Evolutionary conservation across 2,113 vertebrate genomes (phyloP).

Genomic region (Dryoscopus gambensis): DNA sequence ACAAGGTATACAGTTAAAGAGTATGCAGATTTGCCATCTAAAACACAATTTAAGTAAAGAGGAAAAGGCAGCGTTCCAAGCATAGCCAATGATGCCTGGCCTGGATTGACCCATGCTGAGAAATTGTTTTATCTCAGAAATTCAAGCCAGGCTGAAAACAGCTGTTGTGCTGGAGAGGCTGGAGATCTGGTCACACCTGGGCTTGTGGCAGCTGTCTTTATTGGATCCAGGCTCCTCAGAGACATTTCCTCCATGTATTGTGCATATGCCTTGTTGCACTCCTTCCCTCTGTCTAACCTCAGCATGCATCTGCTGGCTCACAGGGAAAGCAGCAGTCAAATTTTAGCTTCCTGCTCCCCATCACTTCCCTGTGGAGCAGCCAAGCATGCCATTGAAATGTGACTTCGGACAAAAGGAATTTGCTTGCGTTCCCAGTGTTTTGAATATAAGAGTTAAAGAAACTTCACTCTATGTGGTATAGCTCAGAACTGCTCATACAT

Average conservation of each 20-base stretch:
- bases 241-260: neutral
- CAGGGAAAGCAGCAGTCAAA: neutral
- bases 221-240: neutral
- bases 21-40: neutral
- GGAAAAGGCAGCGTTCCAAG: neutral
- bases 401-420: neutral
- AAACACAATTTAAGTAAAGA: neutral
- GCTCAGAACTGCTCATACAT: neutral
- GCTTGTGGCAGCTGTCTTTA: neutral
- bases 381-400: neutral
- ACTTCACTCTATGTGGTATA: neutral
- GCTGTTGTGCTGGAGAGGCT: neutral
- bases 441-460: neutral
- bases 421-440: neutral
- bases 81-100: neutral
- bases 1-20: neutral
- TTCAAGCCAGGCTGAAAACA: neutral
- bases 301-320: neutral
- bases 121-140: neutral
- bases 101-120: neutral
- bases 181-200: neutral
- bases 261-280: rapidly evolving
- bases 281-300: neutral
- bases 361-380: neutral
- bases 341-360: neutral